These are phyloP conservation scores for Gallinago solitaria DNA, from an alignment of 2,797 vertebrate genomes.

Conservation along the genomic window DNA sequence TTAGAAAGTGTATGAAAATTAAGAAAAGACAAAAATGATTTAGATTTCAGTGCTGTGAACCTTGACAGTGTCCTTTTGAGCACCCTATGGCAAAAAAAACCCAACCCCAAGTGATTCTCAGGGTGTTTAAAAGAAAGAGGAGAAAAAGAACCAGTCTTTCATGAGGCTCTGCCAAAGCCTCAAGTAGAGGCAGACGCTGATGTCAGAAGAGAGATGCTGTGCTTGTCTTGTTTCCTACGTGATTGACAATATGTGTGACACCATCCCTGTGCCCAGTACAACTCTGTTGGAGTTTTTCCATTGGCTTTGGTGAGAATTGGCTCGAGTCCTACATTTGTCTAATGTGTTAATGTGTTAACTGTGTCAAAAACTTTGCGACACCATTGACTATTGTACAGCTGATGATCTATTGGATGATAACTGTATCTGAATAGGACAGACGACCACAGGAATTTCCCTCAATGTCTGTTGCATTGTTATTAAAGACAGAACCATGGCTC, in stretches of 20 bases:
- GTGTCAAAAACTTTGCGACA: constrained; percentile 58
- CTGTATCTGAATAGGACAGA: constrained; percentile 59
- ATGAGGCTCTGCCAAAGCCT: constrained; percentile 55
- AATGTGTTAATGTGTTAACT: constrained; percentile 65
- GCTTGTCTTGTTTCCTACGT: constrained; percentile 48
- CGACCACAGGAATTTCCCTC: constrained; percentile 60
- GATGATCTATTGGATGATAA: constrained; percentile 56
- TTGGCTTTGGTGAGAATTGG: constrained; percentile 56
- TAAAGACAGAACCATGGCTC: constrained; percentile 51
- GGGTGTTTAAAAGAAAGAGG: constrained; percentile 6
- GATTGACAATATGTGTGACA: constrained; percentile 48
- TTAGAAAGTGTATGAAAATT: neutral
- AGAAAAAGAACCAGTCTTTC: constrained; percentile 10
- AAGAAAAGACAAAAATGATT: neutral
- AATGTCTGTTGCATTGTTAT: constrained; percentile 50
- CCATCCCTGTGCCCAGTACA: constrained; percentile 18
- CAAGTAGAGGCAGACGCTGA: constrained; percentile 53
- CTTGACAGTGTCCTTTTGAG: neutral
- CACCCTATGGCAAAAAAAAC: neutral
- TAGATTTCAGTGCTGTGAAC: neutral
- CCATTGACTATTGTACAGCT: constrained; percentile 47
- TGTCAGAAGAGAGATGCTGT: constrained; percentile 59
- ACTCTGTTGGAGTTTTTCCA: constrained; percentile 54
- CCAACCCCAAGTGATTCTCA: constrained; percentile 7
- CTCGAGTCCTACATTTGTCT: constrained; percentile 27